Percentiles rank a stretch among this genome's conserved stretches.
Evolutionary conservation across 2,888 invertebrate genomes (phyloP).

Genomic region (Branchellion lobata): DNA sequence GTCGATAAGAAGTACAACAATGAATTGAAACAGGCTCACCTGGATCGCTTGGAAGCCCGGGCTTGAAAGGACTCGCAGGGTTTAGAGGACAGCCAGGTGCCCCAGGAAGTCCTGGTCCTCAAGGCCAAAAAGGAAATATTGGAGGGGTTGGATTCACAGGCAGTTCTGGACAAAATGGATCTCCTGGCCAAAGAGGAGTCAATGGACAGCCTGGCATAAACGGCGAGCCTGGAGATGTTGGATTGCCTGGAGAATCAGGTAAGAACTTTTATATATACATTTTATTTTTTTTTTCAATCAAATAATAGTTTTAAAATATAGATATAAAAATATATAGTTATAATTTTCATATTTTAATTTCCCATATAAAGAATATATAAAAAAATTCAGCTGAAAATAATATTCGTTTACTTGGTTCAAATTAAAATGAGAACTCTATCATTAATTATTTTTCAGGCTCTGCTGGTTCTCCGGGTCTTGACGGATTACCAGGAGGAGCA

Average conservation of each 20-base stretch:
- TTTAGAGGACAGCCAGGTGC: background rate
- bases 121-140: slow-evolving; percentile 43
- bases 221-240: slow-evolving; percentile 24
- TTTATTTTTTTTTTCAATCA: no score
- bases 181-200: background rate
- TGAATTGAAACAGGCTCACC: slow-evolving; percentile 39
- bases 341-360: no score
- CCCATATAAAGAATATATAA: no score
- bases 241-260: background rate
- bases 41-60: slow-evolving; percentile 8
- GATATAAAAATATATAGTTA: no score
- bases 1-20: no score
- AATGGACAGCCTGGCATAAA: background rate
- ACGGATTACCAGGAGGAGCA: background rate
- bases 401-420: no score
- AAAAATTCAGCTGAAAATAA: no score
- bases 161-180: background rate
- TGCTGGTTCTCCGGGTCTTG: background rate
- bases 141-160: slow-evolving; percentile 30
- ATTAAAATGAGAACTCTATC: no score
- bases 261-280: no score
- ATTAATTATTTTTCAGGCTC: slow-evolving; percentile 15
- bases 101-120: background rate
- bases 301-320: no score
- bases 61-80: background rate